Percentiles rank a stretch among this genome's conserved stretches.
These are phyloP conservation scores for Dolomedes plantarius DNA, from an alignment of 2,888 invertebrate species.

Conservation along the genomic window DNA sequence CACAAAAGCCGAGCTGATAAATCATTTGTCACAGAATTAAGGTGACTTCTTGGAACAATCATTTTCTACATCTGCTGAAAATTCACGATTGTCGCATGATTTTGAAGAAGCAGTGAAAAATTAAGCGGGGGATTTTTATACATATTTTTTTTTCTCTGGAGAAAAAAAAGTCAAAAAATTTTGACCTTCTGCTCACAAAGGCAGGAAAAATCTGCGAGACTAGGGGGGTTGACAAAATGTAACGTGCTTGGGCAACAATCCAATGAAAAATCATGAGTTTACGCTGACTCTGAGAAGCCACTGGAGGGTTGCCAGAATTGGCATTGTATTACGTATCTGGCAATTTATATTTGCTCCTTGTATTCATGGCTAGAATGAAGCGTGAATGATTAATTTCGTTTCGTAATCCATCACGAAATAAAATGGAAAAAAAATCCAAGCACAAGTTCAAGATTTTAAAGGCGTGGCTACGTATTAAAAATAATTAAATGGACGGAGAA, in stretches of 20 bases:
- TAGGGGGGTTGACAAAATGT: neutral
- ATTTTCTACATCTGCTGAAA: too few relatives aligned
- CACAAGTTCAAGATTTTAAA: neutral
- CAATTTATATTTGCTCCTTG: neutral
- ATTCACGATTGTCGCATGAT: too few relatives aligned
- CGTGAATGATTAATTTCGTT: neutral
- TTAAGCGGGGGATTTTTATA: too few relatives aligned
- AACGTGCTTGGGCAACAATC: neutral
- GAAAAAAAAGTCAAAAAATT: neutral
- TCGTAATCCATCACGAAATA: neutral
- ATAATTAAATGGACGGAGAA: neutral
- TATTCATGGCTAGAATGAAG: neutral
- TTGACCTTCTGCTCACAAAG: neutral
- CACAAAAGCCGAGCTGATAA: too few relatives aligned
- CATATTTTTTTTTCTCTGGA: too few relatives aligned
- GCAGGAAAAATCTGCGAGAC: neutral
- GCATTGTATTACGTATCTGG: conserved; percentile 11
- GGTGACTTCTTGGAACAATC: too few relatives aligned
- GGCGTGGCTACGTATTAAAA: neutral
- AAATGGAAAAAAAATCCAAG: neutral
- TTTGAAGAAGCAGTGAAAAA: too few relatives aligned
- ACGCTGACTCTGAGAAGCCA: neutral
- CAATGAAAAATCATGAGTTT: conserved; percentile 8
- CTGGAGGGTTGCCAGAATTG: neutral
- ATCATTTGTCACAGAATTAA: too few relatives aligned